Percentiles rank a stretch among this genome's conserved stretches.
These are phyloP conservation scores for Brachionus asplanchnoidis DNA, from an alignment of 1,140 invertebrate genomes.

Conservation along the genomic window DNA sequence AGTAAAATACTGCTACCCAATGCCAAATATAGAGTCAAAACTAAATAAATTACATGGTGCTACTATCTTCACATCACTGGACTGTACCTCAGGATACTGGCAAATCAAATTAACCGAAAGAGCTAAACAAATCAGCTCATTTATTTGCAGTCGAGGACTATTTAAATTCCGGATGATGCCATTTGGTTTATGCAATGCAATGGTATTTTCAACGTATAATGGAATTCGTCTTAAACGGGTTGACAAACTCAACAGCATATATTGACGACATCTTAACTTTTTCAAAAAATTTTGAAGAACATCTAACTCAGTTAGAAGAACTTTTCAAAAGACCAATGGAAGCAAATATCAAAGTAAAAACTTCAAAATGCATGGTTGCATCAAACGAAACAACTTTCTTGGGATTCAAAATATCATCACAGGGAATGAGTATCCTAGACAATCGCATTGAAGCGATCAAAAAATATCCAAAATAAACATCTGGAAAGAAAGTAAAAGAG, in stretches of 20 bases:
- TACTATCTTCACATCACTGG: slow-evolving; percentile 1
- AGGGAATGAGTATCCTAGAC: slow-evolving; percentile 4
- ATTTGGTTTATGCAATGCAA: slow-evolving; percentile 57
- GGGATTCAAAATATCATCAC: background rate
- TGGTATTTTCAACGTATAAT: slow-evolving; percentile 60
- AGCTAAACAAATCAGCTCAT: slow-evolving; percentile 36
- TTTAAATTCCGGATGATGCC: slow-evolving; percentile 52
- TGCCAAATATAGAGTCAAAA: slow-evolving; percentile 15
- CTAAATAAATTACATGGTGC: slow-evolving; percentile 15
- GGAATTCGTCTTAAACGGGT: slow-evolving; percentile 44
- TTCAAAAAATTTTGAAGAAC: too few species aligned
- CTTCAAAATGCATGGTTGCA: slow-evolving; percentile 2
- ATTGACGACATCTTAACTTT: slow-evolving; percentile 26
- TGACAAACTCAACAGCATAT: background rate
- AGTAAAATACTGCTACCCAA: background rate
- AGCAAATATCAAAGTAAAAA: too few species aligned
- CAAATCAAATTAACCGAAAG: slow-evolving; percentile 44
- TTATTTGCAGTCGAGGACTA: slow-evolving; percentile 44
- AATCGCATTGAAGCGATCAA: slow-evolving; percentile 45
- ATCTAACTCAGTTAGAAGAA: too few species aligned
- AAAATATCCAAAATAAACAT: slow-evolving; percentile 46
- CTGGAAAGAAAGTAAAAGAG: slow-evolving; percentile 44
- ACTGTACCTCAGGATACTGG: slow-evolving; percentile 37
- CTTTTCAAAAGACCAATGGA: too few species aligned
- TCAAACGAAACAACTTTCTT: slow-evolving; percentile 2